Percentiles rank a stretch among this genome's conserved stretches.
These are phyloP conservation scores for Silurus asotus DNA, from an alignment of 2,113 vertebrate genomes.

Conservation along the genomic window DNA sequence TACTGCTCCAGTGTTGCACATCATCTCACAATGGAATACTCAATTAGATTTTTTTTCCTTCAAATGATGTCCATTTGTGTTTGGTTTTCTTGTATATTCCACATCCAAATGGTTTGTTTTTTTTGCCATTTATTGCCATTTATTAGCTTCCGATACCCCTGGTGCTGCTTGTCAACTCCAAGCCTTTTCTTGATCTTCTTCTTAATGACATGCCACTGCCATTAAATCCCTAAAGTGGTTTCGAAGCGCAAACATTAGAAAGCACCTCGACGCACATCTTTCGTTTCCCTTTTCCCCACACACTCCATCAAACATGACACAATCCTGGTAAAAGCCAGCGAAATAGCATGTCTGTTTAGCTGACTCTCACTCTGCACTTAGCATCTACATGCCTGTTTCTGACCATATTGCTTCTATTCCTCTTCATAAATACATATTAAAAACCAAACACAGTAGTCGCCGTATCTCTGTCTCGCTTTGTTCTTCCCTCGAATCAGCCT, in stretches of 20 bases:
- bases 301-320: too few species aligned
- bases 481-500: neutral
- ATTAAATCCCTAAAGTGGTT: neutral
- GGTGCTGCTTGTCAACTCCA: neutral
- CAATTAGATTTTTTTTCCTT: neutral
- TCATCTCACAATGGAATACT: neutral
- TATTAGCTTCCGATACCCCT: neutral
- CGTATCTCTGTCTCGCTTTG: neutral
- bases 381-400: neutral
- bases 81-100: neutral
- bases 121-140: neutral
- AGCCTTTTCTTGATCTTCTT: neutral
- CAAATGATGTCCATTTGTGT: neutral
- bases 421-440: conserved; percentile 16
- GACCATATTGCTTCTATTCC: conserved; percentile 5
- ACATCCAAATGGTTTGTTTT: neutral
- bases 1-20: neutral
- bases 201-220: neutral
- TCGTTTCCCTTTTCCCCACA: neutral
- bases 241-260: too few species aligned
- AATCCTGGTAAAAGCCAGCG: too few species aligned
- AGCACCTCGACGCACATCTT: neutral
- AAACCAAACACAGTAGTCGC: neutral
- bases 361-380: neutral
- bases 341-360: neutral